phyloP scores from a whole-genome alignment of 2,797 vertebrate genomes.

The Enteromius viviparus region DNA sequence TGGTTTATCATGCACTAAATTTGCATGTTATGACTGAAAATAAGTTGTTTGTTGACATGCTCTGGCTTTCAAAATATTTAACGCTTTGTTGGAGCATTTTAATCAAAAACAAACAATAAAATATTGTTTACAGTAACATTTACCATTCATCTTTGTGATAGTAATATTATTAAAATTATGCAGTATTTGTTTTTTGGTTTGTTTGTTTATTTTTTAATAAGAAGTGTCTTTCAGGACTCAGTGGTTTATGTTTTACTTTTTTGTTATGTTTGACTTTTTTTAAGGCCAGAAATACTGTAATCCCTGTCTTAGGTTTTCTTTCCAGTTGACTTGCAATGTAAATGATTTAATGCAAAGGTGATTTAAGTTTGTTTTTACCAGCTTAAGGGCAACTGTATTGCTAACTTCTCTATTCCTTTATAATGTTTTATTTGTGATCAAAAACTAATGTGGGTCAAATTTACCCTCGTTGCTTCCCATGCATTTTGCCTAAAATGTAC shows the following conservation, averaged over 20 bases:
- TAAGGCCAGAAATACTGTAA: neutral
- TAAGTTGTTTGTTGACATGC: neutral
- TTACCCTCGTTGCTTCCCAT: too few relatives aligned
- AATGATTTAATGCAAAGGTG: neutral
- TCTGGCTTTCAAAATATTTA: neutral
- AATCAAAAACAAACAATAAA: neutral
- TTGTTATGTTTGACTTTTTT: neutral
- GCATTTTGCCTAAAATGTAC: too few relatives aligned
- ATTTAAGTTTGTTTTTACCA: too few relatives aligned
- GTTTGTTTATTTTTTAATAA: too few relatives aligned
- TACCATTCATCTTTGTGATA: neutral
- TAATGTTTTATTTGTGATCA: too few relatives aligned
- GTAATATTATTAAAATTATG: too few relatives aligned
- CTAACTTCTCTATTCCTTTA: too few relatives aligned
- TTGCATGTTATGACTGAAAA: neutral
- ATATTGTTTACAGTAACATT: neutral
- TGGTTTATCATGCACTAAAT: neutral
- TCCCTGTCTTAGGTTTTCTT: neutral
- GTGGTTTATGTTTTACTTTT: neutral
- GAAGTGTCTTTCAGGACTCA: too few relatives aligned
- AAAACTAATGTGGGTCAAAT: too few relatives aligned
- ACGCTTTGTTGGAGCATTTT: neutral
- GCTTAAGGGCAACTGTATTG: too few relatives aligned
- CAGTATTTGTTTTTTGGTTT: too few relatives aligned
- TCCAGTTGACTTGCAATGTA: neutral